Base-by-base conservation (phyloP, 1,140 invertebrate genomes). In the Odontomachus brunneus region DNA sequence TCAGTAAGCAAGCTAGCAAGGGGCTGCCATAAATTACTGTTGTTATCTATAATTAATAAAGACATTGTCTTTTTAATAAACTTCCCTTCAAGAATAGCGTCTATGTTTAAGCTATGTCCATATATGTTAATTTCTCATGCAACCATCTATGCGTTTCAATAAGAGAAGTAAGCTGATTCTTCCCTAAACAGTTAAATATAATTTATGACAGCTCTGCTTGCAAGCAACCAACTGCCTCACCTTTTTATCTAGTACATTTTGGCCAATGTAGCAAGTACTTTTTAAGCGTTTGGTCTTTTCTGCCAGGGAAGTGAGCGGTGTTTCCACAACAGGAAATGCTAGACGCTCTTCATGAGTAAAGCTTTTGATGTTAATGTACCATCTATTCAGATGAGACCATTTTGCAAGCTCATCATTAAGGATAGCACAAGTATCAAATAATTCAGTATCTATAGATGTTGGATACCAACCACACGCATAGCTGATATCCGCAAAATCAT, bases 301-400 rank as follows among this genome's bases (percentile, higher is more conserved):
- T 48, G 62, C 55, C 60, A 90, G 65, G 22, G 80, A 48, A 62
- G 73, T 84, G 19, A 74, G 15, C 17, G 78, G 17, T 57, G 24
- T 75, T 76, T 88, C 75, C 26, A 49, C 59, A 33, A 67, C 85
- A 83, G 93, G 91, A 87, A 95, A 95, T 82, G 88, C 86, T 85
- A 85, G 82, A 86, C 92, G 92, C 91, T 96, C 95, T 69, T 88
- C 90, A 63, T 89, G 86, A 89, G 92, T 93, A 91, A 95, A 96
- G 91, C 95, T 96, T 91, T 93, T 90, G 90, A 96, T 95, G 92
- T 96, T 95, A 91, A 91, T 88, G 90, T 94, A 95, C 95, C 96
- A 96, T 91, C 95, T 94, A 89, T 92, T 93, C 75, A 96, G 89
- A 85, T 96, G 89, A 38, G 84, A 74, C 88, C 89, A 94, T 63